Conservation (phyloP, 2,888 invertebrate species). For the Torymus aiolomorphi region DNA sequence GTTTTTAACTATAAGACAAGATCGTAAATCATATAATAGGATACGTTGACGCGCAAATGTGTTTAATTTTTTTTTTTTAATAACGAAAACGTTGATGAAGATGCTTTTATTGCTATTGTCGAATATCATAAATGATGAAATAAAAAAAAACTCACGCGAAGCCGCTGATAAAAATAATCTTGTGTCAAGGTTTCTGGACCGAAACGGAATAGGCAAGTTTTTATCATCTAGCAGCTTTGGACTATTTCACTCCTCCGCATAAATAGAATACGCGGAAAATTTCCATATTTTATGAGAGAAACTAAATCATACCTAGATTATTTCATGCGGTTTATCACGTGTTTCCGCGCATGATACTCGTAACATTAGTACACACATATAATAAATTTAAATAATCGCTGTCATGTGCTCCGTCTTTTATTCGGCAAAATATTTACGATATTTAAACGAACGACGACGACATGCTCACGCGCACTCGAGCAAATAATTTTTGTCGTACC, state of each 20-base stretch:
- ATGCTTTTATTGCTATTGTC: slow-evolving; percentile 2
- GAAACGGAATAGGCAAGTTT: slow-evolving; percentile 23
- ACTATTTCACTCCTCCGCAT: neutral
- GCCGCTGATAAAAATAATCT: slow-evolving; percentile 37
- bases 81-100: neutral
- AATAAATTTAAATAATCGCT: no score
- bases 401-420: no score
- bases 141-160: slow-evolving; percentile 22
- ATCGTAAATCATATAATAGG: no score
- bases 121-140: neutral
- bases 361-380: no score
- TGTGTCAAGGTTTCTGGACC: slow-evolving; percentile 32
- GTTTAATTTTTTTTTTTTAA: no score
- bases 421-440: neutral
- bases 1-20: no score
- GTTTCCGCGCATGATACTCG: no score
- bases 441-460: neutral
- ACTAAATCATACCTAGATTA: no score
- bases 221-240: neutral
- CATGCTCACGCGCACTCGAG: no score
- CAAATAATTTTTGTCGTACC: no score
- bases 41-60: no score
- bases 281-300: neutral
- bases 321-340: no score
- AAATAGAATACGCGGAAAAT: neutral